These are phyloP conservation scores for Bradypodion pumilum DNA, from an alignment of 2,797 vertebrate genomes.

Conservation along the genomic window DNA sequence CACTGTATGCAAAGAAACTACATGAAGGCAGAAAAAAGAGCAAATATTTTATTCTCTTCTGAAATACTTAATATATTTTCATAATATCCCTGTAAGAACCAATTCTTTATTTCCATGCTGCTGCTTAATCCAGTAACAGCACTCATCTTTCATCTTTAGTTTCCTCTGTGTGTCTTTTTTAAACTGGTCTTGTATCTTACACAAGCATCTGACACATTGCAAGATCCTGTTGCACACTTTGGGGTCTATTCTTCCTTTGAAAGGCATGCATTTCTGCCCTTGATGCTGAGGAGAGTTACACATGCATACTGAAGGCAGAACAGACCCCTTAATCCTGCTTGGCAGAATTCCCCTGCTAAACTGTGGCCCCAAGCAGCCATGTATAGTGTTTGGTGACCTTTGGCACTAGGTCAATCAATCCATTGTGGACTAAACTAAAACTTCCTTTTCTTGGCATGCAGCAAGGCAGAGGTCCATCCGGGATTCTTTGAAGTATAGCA, in stretches of 20 bases:
- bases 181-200: constrained; percentile 28
- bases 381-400: constrained; percentile 63
- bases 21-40: neutral
- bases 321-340: constrained; percentile 51
- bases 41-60: constrained; percentile 8
- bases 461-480: constrained; percentile 48
- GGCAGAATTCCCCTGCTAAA: constrained; percentile 50
- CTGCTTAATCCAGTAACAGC: neutral
- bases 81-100: neutral
- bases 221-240: constrained; percentile 43
- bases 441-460: constrained; percentile 66
- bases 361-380: constrained; percentile 53
- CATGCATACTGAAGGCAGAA: constrained; percentile 44
- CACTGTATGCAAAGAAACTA: neutral
- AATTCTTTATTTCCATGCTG: neutral
- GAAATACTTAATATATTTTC: neutral
- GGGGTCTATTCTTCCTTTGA: constrained; percentile 44
- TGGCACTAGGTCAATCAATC: constrained; percentile 58
- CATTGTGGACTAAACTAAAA: constrained; percentile 60
- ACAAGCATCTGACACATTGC: constrained; percentile 36
- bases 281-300: constrained; percentile 36
- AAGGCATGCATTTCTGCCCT: constrained; percentile 32
- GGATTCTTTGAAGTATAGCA: constrained; percentile 54
- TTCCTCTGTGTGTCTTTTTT: constrained; percentile 25
- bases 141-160: rapidly evolving